Evolutionary conservation across 2,888 invertebrate genomes (phyloP).

Genomic region (Pardosa pseudoannulata): DNA sequence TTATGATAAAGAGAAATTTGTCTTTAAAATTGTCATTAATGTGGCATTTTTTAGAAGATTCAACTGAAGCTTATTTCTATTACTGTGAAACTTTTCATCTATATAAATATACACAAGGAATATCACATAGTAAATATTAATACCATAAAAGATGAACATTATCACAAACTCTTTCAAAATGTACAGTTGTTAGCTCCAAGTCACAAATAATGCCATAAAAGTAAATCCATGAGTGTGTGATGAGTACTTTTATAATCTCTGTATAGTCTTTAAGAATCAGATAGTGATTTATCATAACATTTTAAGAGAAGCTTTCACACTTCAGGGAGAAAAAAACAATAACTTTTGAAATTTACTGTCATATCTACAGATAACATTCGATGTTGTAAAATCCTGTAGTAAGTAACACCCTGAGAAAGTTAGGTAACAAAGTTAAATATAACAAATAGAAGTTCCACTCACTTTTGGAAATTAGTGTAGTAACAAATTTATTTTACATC

Average conservation of each 20-base stretch:
- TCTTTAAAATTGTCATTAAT: too few species aligned
- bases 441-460: conserved; percentile 48
- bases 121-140: conserved; percentile 11
- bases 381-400: conserved; percentile 66
- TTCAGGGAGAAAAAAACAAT: not conserved
- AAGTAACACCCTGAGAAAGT: conserved; percentile 63
- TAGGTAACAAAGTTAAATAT: conserved; percentile 66
- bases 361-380: conserved; percentile 50
- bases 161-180: conserved; percentile 8
- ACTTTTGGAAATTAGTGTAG: not conserved
- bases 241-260: not conserved
- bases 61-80: not conserved
- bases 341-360: not conserved
- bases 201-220: not conserved
- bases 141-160: conserved; percentile 14
- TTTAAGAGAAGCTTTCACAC: not conserved
- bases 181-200: not conserved
- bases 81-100: not conserved
- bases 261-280: not conserved
- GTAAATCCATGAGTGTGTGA: not conserved
- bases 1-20: too few species aligned
- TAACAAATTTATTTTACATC: conserved; percentile 58
- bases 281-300: not conserved
- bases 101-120: conserved; percentile 12
- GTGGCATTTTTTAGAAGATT: not conserved